Percentiles rank a stretch among this genome's conserved stretches.
These are phyloP conservation scores for Heterohyrax brucei DNA, from an alignment of 2,797 vertebrate species.

Conservation along the genomic window DNA sequence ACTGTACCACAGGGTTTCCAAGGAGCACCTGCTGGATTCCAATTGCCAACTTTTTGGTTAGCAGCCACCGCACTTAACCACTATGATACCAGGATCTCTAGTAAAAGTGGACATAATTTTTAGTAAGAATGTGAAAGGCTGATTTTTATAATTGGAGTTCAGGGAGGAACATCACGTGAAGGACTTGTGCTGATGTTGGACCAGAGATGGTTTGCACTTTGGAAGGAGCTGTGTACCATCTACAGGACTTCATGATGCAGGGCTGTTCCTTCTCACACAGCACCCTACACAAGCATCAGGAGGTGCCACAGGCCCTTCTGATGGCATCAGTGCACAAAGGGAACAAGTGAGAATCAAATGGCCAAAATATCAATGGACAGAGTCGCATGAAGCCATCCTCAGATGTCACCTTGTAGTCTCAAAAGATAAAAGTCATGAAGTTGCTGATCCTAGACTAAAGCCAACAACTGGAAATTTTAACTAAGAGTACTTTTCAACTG, in stretches of 20 bases:
- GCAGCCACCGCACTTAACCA: too few species aligned
- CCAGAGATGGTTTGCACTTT: neutral
- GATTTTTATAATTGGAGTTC: neutral
- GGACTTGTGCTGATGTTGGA: neutral
- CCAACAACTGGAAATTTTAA: neutral
- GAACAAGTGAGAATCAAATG: neutral
- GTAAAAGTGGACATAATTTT: neutral
- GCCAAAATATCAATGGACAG: neutral
- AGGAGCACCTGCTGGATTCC: too few species aligned
- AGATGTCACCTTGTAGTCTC: neutral
- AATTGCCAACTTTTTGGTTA: too few species aligned
- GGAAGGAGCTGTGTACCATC: neutral
- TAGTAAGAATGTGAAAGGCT: neutral
- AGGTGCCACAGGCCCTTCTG: neutral
- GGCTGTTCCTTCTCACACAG: neutral
- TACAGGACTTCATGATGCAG: rapidly evolving
- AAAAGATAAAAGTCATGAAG: neutral
- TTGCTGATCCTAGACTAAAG: neutral
- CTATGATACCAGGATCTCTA: neutral
- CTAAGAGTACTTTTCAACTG: neutral
- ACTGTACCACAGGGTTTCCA: too few species aligned
- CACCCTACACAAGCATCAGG: rapidly evolving
- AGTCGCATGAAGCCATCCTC: neutral
- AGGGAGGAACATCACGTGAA: neutral
- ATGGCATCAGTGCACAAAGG: neutral